Evolutionary conservation across 2,113 vertebrate species (phyloP).

Genomic region (Sylvilagus bachmani): DNA sequence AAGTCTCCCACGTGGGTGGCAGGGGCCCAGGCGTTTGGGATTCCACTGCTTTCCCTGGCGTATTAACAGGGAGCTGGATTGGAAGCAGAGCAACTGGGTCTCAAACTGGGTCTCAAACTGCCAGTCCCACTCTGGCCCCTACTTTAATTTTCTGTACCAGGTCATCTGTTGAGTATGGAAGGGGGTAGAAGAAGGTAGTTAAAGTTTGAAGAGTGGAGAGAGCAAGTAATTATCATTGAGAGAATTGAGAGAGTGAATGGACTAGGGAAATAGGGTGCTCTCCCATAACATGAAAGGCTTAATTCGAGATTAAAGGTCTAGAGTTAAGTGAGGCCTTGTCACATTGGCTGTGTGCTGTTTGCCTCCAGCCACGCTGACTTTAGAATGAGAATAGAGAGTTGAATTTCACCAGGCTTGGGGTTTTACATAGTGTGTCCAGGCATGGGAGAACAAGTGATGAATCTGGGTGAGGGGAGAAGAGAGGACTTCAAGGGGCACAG

Average conservation of each 20-base stretch:
- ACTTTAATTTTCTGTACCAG: conserved; percentile 23
- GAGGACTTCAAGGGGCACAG: neutral
- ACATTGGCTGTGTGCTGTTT: neutral
- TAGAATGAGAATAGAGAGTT: neutral
- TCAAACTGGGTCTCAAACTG: no score
- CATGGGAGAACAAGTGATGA: neutral
- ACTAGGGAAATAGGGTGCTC: neutral
- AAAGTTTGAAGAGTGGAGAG: neutral
- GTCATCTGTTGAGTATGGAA: neutral
- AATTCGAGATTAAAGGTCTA: neutral
- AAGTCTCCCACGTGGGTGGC: no score
- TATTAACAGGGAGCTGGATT: no score
- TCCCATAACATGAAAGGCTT: neutral
- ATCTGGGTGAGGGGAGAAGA: neutral
- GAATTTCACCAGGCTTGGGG: neutral
- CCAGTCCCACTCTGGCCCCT: neutral
- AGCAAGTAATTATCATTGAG: neutral
- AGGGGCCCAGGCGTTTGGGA: no score
- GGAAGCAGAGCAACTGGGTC: no score
- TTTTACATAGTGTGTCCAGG: neutral
- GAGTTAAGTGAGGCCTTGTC: neutral
- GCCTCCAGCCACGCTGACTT: neutral
- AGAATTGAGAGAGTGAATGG: neutral
- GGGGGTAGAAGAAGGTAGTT: neutral
- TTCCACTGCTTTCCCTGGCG: no score